Evolutionary conservation across 1,140 invertebrate species (phyloP).

Genomic region (Zaprionus ghesquierei): DNA sequence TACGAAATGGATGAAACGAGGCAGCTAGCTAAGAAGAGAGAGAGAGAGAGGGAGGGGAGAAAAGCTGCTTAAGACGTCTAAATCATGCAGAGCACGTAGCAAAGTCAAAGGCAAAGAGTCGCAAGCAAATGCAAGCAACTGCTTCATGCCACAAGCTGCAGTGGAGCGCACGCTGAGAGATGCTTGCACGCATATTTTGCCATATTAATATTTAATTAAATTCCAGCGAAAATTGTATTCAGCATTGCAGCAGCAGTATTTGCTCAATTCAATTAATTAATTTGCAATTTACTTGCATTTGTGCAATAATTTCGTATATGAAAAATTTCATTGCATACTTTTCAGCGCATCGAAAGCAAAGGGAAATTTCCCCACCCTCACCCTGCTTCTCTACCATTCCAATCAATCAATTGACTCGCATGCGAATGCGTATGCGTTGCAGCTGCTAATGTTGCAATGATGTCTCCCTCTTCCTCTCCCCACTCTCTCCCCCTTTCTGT

Average conservation of each 20-base stretch:
- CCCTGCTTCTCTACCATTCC: too few relatives aligned
- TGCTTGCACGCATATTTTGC: not conserved
- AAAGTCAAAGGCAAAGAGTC: not conserved
- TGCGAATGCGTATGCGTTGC: not conserved
- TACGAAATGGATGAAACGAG: slow-evolving; percentile 17
- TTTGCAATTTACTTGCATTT: not conserved
- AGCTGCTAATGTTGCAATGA: not conserved
- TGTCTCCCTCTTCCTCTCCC: not conserved
- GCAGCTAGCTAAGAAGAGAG: not conserved
- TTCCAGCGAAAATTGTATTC: not conserved
- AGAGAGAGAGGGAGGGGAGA: slow-evolving; percentile 1
- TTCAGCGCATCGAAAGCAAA: not conserved
- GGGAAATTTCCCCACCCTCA: not conserved
- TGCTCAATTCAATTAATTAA: not conserved
- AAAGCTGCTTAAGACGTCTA: not conserved
- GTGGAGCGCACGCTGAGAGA: too few relatives aligned
- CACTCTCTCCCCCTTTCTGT: not conserved
- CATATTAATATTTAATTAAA: not conserved
- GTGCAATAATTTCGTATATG: not conserved
- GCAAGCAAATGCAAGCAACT: too few relatives aligned
- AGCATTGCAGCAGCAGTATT: not conserved
- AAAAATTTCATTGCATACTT: not conserved
- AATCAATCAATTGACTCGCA: not conserved
- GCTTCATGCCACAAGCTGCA: too few relatives aligned
- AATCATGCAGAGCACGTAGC: slow-evolving; percentile 33